Evolutionary conservation across 2,797 vertebrate species (phyloP), one percentile per base, ranked within the genome.

Genomic region (Dermochelys coriacea): DNA sequence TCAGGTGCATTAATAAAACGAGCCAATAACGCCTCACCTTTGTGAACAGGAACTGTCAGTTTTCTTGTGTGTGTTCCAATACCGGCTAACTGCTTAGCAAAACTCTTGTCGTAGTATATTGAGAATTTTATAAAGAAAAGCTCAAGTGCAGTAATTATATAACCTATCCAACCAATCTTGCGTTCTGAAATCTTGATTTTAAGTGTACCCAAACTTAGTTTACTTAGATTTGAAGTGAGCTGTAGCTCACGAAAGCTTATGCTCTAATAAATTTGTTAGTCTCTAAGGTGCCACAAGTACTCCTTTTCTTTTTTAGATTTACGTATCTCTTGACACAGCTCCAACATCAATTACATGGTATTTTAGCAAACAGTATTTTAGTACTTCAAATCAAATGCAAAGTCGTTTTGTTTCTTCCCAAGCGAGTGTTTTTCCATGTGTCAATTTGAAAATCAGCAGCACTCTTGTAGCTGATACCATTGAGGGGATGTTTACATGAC

Each of bases 261-360:
- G n/a, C n/a, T n/a, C n/a, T n/a, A n/a, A n/a, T n/a, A n/a, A n/a
- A n/a, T n/a, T n/a, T n/a, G n/a, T n/a, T n/a, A n/a, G n/a, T n/a
- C n/a, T n/a, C n/a, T n/a, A n/a, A n/a, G n/a, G n/a, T n/a, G n/a
- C n/a, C n/a, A n/a, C n/a, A n/a, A n/a, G n/a, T n/a, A n/a, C n/a
- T n/a, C n/a, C n/a, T n/a, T n/a, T n/a, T n/a, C n/a, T n/a, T n/a
- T n/a, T n/a, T 31, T 83, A n/a, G 37, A 90, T 85, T 93, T 77
- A 15, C 37, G 12, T 77, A 31, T 47, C 45, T 49, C 12, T 77
- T 25, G 8, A 31, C 45, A 27, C 27, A 77, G 9, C 31, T 80
- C 78, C 0, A 0, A 3, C 0, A 0, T 37, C 80, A 79, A 41
- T 78, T 6, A 10, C 7, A 12, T 45, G 3, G 29, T 1, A 87